Conservation (phyloP, 2,797 vertebrate genomes). For the Sphaeramia orbicularis region DNA sequence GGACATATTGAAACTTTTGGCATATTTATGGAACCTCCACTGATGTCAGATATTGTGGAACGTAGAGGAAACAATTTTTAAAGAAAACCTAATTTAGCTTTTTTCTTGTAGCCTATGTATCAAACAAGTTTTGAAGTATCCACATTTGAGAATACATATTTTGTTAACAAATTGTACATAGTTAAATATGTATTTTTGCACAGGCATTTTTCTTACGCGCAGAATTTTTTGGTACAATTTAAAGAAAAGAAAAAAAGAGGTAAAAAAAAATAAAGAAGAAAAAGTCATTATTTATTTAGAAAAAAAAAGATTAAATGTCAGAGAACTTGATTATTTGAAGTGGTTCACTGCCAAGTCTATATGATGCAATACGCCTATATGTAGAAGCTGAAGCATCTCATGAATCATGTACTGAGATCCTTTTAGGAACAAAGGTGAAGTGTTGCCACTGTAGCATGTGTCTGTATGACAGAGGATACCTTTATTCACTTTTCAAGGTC, state of each 20-base stretch:
- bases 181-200: conserved; percentile 99
- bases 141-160: conserved; percentile 99
- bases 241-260: neutral
- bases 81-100: conserved; percentile 86
- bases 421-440: conserved; percentile 65
- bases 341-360: conserved; percentile 99
- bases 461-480: conserved; percentile 70
- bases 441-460: conserved; percentile 81
- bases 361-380: conserved; percentile 91
- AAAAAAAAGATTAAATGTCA: conserved; percentile 86
- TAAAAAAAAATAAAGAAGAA: too few relatives aligned
- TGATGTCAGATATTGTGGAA: conserved; percentile 90
- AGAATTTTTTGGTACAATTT: conserved; percentile 96
- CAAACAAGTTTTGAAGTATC: conserved; percentile 93
- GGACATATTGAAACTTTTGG: conserved; percentile 75
- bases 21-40: conserved; percentile 88
- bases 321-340: conserved; percentile 95
- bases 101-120: conserved; percentile 86
- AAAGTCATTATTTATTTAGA: conserved; percentile 98
- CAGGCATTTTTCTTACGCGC: conserved; percentile 97
- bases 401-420: conserved; percentile 79
- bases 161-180: conserved; percentile 99
- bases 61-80: conserved; percentile 86
- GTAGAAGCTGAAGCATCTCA: conserved; percentile 81
- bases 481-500: conserved; percentile 76